phyloP scores from a whole-genome alignment of 2,888 invertebrate species.

The Chironomus tentans region DNA sequence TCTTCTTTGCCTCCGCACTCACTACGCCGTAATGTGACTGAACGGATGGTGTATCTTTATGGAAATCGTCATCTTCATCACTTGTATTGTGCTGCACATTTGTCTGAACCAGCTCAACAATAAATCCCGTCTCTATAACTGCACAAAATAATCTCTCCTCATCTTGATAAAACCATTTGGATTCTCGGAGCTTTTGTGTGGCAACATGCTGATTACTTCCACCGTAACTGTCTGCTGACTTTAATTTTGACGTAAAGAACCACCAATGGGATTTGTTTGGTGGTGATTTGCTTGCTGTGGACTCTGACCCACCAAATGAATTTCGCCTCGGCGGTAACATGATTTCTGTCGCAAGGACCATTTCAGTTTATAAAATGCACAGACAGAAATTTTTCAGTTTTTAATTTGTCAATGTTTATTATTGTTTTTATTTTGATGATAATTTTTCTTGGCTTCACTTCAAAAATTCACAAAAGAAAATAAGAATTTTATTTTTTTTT shows the following conservation, averaged over 20 bases:
- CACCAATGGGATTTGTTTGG: constrained; percentile 15
- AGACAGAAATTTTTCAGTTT: background rate
- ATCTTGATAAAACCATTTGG: constrained; percentile 65
- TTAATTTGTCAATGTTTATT: background rate
- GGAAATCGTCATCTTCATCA: constrained; percentile 32
- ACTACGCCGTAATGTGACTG: constrained; percentile 55
- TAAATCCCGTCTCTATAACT: constrained; percentile 62
- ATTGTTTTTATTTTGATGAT: too few relatives aligned
- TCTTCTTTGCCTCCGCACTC: constrained; percentile 62
- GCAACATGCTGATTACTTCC: constrained; percentile 44
- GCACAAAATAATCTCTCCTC: constrained; percentile 62
- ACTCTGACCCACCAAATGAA: constrained; percentile 11
- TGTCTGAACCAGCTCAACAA: constrained; percentile 50
- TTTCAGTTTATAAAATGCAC: background rate
- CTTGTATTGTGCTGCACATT: constrained; percentile 34
- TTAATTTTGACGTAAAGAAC: constrained; percentile 13
- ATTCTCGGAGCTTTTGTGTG: constrained; percentile 60
- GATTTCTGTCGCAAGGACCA: constrained; percentile 22
- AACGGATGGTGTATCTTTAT: too few relatives aligned
- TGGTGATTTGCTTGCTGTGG: constrained; percentile 1
- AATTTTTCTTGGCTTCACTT: background rate
- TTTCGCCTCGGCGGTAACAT: constrained; percentile 10
- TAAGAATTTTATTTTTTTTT: background rate
- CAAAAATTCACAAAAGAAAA: background rate
- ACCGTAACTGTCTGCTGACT: background rate